These are phyloP conservation scores for Echinarachnius parma DNA, from an alignment of 53 echinoderm and acorn worm genomes.

Conservation along the genomic window DNA sequence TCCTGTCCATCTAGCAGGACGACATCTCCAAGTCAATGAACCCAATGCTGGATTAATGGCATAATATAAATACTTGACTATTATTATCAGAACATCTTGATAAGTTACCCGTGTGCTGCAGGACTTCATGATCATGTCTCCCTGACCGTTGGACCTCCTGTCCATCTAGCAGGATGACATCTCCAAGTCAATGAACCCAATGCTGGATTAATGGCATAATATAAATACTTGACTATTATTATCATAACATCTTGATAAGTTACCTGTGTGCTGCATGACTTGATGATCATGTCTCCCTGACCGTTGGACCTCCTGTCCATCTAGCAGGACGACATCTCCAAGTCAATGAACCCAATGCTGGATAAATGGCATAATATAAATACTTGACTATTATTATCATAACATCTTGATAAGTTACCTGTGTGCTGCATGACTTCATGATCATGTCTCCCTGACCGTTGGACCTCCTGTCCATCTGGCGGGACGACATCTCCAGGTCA, in stretches of 20 bases:
- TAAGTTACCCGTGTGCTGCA: conserved; percentile 66
- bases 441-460: conserved; percentile 68
- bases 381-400: neutral
- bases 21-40: too few species aligned
- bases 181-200: conserved; percentile 63
- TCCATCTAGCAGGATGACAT: conserved; percentile 68
- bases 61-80: too few species aligned
- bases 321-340: conserved; percentile 52
- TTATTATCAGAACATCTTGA: too few species aligned
- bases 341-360: conserved; percentile 66
- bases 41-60: too few species aligned
- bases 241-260: too few species aligned
- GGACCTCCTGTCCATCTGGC: conserved; percentile 68
- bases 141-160: conserved; percentile 55
- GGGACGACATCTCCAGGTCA: conserved; percentile 48
- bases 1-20: too few species aligned
- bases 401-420: conserved; percentile 59
- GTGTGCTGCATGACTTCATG: conserved; percentile 48
- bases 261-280: conserved; percentile 62
- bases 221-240: too few species aligned
- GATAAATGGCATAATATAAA: too few species aligned
- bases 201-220: too few species aligned
- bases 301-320: conserved; percentile 70
- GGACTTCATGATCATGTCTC: conserved; percentile 63
- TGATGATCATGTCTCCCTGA: conserved; percentile 63